Base-by-base conservation (phyloP, 2,888 invertebrate genomes). In the Dryococelus australis region DNA sequence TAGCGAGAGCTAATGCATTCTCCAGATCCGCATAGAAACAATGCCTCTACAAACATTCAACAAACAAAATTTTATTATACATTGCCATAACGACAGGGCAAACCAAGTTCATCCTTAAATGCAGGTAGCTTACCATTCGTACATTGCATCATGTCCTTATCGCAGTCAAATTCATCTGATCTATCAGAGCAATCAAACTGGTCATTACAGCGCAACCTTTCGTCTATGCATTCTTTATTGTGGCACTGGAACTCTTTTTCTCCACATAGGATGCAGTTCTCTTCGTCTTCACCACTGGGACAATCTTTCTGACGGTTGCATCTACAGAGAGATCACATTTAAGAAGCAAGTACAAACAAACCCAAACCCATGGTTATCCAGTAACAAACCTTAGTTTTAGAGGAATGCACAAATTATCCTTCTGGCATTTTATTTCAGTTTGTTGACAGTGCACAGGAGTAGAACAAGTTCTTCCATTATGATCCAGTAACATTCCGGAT, bases 1-100 rank as follows among this genome's bases (percentile, higher is more conserved):
- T 94, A 94, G 85, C 92, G 93, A 88, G 94, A 92, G 9, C 95
- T 94, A 86, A 98, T 94, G 91, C 98, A 98, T 28, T 94, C 93
- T 0, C 95, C 96, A 89, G 94, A 94, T 43, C 92, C 92, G 91
- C 97, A 97, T 88, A 94, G 94, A 91, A 94, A 96, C 91, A 93
- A 92, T 0, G 93, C 93, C 0, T 91, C 90, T 5, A 91, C 91
- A 87, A 88, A 24, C 65, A 9, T 65, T 65, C 6, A 16, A 65
- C 8, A 47, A 47, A 24, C 65, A 65, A 24, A 20, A 65, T 12
- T 16, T 12, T 65, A 65, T 20, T 47, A 16, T 12, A 65, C 16
- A 65, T 65, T n/a, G n/a, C n/a, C n/a, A n/a, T n/a, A n/a, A n/a
- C n/a, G n/a, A n/a, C n/a, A n/a, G n/a, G n/a, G n/a, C n/a, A n/a